Evolutionary conservation across 2,113 vertebrate species (phyloP), one percentile per base, ranked within the genome.

Genomic region (Marmota flaviventris): DNA sequence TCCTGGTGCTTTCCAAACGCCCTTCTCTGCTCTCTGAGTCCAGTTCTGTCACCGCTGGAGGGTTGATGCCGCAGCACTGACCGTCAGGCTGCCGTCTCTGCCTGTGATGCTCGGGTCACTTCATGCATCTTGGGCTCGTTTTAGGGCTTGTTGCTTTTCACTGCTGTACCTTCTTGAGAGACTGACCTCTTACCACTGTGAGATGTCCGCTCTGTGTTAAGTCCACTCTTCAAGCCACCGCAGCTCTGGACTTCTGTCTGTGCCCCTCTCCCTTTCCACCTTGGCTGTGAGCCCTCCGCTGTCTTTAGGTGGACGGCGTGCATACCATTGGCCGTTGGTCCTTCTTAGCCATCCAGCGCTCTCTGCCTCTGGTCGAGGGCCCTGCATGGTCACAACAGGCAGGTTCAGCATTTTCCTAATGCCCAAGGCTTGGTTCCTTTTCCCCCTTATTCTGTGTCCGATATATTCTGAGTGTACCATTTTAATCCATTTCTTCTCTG

Each of bases 351-450:
- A 45, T 45, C 45, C 45, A 45, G 45, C 8, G 45, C 45, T 45
- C 45, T 45, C 45, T 45, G 45, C 45, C 45, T 45, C 45, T 45
- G 45, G 45, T 8, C 45, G 45, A 45, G 8, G 45, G 45, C 45
- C 45, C 45, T 45, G 45, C 45, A 8, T 45, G 45, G 45, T 51
- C 48, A 51, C 48, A 3, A 51, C 48, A 51, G 48, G 48, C 48
- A 51, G 48, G 48, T 5, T 53, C 14, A 45, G 45, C 45, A 45
- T 1, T 45, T 45, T 45, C 45, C 45, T 8, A 45, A 10, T 11
- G 2, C 34, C 16, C 32, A 6, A 8, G 0, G 12, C 45, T 24
- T 6, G 58, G 58, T 22, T 51, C 42, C 1, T n/a, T 2, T 53
- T 24, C 20, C 13, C 16, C 16, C 42, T 70, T 51, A 12, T 77